phyloP scores from a whole-genome alignment of 2,797 vertebrate genomes.

The Aulostomus chinensis region DNA sequence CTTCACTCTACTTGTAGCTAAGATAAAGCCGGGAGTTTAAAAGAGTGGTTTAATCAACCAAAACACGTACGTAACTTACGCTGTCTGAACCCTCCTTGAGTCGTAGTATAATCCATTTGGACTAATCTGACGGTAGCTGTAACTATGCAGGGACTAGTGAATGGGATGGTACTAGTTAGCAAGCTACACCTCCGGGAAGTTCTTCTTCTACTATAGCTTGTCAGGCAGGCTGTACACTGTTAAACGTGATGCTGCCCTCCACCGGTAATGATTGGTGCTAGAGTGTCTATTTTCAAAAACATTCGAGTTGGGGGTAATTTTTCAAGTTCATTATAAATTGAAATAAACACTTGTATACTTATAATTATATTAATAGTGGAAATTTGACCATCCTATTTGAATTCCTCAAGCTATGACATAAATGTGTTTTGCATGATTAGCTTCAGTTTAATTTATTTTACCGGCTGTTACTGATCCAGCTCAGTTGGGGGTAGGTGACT shows the following conservation, averaged over 20 bases:
- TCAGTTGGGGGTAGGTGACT: too few relatives aligned
- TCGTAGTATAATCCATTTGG: constrained; percentile 70
- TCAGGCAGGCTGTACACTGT: not conserved
- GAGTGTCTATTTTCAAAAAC: too few relatives aligned
- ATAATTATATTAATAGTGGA: too few relatives aligned
- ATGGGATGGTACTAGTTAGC: not conserved
- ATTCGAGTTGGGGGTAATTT: too few relatives aligned
- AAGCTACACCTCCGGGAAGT: not conserved
- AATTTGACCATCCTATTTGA: too few relatives aligned
- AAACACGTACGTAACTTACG: constrained; percentile 83
- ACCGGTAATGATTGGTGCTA: not conserved
- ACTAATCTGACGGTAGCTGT: not conserved
- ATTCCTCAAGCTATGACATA: too few relatives aligned
- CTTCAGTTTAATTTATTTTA: too few relatives aligned
- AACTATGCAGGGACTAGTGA: too few relatives aligned
- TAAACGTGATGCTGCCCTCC: not conserved
- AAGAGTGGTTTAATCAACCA: constrained; percentile 1
- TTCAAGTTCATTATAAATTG: too few relatives aligned
- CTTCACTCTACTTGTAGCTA: not conserved
- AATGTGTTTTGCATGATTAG: too few relatives aligned
- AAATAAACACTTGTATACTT: too few relatives aligned
- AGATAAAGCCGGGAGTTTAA: not conserved
- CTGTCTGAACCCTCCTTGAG: constrained; percentile 78
- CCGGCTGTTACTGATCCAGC: too few relatives aligned
- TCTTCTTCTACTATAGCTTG: not conserved